These are phyloP conservation scores for Thunnus albacares DNA, from an alignment of 2,797 vertebrate species.

Conservation along the genomic window DNA sequence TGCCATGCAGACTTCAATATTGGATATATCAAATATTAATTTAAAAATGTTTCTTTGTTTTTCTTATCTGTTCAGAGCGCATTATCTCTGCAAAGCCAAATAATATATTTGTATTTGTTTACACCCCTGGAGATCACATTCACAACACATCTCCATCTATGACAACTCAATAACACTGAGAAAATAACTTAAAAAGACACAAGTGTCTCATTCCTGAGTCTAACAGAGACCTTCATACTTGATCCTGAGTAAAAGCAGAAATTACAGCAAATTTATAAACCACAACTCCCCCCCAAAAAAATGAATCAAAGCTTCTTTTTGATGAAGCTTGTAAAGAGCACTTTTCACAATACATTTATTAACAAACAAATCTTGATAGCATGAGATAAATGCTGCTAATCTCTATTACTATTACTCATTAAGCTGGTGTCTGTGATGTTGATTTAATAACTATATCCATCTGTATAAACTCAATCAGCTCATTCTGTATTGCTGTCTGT, in stretches of 20 bases:
- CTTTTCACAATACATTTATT: not conserved
- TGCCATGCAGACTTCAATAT: too few relatives aligned
- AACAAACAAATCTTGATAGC: not conserved
- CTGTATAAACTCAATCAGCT: not conserved
- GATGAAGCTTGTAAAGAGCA: not conserved
- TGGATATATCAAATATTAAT: too few relatives aligned
- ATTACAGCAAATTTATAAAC: slow-evolving; percentile 30
- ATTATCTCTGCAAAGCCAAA: not conserved
- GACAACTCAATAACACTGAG: slow-evolving; percentile 23
- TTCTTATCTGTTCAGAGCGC: not conserved
- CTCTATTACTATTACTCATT: not conserved
- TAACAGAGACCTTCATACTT: slow-evolving; percentile 4
- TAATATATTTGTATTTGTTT: not conserved
- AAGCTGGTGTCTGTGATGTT: slow-evolving; percentile 7
- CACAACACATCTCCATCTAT: slow-evolving; percentile 24
- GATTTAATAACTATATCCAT: slow-evolving; percentile 7
- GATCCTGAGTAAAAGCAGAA: slow-evolving; percentile 24
- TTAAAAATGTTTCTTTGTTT: not conserved
- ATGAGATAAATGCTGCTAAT: slow-evolving; percentile 13
- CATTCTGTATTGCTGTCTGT: not conserved
- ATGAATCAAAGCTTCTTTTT: slow-evolving; percentile 24
- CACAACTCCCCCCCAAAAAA: slow-evolving; percentile 4
- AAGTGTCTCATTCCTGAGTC: not conserved
- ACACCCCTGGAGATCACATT: not conserved
- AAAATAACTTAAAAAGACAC: slow-evolving; percentile 17